A percentile compares a stretch with the other conserved stretches of the same genome.
Evolutionary conservation across 2,888 invertebrate genomes (phyloP).

Genomic region (Odiellus spinosus): DNA sequence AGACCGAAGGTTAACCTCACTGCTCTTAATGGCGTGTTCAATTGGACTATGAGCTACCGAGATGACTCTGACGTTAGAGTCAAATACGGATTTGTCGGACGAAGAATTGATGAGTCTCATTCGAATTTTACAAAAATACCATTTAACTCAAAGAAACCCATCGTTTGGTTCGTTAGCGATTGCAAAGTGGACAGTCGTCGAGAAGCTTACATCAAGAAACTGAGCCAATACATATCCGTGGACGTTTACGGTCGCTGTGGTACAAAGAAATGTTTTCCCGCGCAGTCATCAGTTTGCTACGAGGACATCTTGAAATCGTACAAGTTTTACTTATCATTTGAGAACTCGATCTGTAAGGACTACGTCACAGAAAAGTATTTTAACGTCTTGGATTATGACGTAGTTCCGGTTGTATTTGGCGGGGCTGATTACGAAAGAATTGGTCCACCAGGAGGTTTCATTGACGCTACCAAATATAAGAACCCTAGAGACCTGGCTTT

Average conservation of each 20-base stretch:
- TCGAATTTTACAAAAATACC: not conserved
- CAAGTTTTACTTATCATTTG: conserved; percentile 25
- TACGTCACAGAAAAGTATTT: conserved; percentile 26
- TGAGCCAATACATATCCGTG: conserved; percentile 25
- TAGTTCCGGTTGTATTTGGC: conserved; percentile 25
- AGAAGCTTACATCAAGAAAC: conserved; percentile 26
- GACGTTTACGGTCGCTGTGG: conserved; percentile 30
- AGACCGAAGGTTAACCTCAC: too few species aligned
- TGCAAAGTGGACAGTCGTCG: conserved; percentile 29
- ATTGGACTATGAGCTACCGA: conserved; percentile 17
- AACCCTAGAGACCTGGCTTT: conserved; percentile 23
- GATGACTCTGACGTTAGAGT: conserved; percentile 11
- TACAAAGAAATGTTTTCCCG: conserved; percentile 16
- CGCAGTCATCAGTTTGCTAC: conserved; percentile 11
- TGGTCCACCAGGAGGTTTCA: conserved; percentile 25
- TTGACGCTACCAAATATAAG: conserved; percentile 24
- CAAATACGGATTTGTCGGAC: conserved; percentile 9
- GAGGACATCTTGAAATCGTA: conserved; percentile 17
- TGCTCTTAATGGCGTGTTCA: conserved; percentile 8
- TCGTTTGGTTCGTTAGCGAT: conserved; percentile 33
- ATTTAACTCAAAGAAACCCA: conserved; percentile 12
- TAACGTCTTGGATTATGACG: conserved; percentile 17
- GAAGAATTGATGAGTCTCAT: conserved; percentile 1
- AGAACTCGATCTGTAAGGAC: conserved; percentile 25
- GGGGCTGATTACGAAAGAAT: conserved; percentile 22